Conservation (phyloP, 2,113 vertebrate species). For the Seriola dumerili region DNA sequence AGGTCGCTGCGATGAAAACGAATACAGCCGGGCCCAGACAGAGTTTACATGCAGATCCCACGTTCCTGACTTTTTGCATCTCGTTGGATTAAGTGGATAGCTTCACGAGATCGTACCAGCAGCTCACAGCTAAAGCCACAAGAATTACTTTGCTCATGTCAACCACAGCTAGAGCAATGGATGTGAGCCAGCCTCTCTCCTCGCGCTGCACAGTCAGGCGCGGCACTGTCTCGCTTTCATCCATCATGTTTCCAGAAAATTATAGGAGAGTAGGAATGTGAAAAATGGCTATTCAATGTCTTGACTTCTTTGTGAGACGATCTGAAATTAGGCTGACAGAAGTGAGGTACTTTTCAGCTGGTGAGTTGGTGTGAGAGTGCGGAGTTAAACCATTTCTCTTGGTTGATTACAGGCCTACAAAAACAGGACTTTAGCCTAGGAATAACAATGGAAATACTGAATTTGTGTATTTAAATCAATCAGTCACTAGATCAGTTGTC, state of each 20-base stretch:
- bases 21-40: slow-evolving; percentile 49
- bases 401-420: not conserved
- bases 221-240: slow-evolving; percentile 53
- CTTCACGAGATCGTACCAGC: slow-evolving; percentile 43
- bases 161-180: slow-evolving; percentile 64
- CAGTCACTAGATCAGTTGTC: not conserved
- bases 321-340: slow-evolving; percentile 35
- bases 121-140: slow-evolving; percentile 66
- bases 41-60: slow-evolving; percentile 55
- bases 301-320: slow-evolving; percentile 26
- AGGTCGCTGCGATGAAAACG: slow-evolving; percentile 71
- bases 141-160: slow-evolving; percentile 66
- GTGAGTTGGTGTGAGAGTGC: slow-evolving; percentile 10
- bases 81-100: slow-evolving; percentile 54
- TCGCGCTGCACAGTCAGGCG: slow-evolving; percentile 23
- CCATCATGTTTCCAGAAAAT: slow-evolving; percentile 62
- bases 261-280: slow-evolving; percentile 46
- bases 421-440: not conserved
- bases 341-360: slow-evolving; percentile 37
- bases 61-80: slow-evolving; percentile 48
- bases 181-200: slow-evolving; percentile 40
- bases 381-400: slow-evolving; percentile 29
- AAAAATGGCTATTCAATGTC: slow-evolving; percentile 44
- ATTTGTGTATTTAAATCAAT: slow-evolving; percentile 1
- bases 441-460: not conserved